A percentile compares a stretch with the other conserved stretches of the same genome.
Conservation (phyloP, 2,888 invertebrate genomes). For the Morpho helenor region DNA sequence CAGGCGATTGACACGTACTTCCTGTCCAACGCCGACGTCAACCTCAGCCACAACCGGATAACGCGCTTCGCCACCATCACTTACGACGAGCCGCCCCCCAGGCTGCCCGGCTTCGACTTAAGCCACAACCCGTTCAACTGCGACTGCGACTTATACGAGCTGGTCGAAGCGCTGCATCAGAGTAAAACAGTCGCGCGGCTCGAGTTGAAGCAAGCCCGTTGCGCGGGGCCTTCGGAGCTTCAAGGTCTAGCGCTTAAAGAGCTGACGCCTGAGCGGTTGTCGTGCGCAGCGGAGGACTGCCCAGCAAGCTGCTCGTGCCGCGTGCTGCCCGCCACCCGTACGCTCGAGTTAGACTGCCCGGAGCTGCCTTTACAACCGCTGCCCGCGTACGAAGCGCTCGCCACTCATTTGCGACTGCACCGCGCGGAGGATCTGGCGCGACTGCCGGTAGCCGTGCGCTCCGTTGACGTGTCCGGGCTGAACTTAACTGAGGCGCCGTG, state of each 20-base stretch:
- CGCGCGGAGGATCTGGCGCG: not conserved
- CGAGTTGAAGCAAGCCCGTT: constrained; percentile 9
- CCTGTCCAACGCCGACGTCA: constrained; percentile 18
- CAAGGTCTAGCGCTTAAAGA: constrained; percentile 1
- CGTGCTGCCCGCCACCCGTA: constrained; percentile 1
- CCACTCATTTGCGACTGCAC: not conserved
- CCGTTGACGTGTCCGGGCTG: constrained; percentile 26
- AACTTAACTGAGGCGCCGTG: constrained; percentile 20
- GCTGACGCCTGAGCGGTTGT: constrained; percentile 9
- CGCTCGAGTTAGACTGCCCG: constrained; percentile 18
- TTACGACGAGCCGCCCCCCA: not conserved
- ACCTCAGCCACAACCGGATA: constrained; percentile 41
- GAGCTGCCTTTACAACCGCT: not conserved
- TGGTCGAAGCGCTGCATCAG: constrained; percentile 21
- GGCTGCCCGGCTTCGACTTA: constrained; percentile 28
- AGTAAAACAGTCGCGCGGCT: not conserved
- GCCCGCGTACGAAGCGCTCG: not conserved
- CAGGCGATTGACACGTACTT: constrained; percentile 23
- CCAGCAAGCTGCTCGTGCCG: constrained; percentile 10
- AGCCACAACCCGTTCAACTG: constrained; percentile 42
- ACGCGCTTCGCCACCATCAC: constrained; percentile 6
- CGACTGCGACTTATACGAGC: constrained; percentile 38
- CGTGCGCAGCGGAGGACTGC: constrained; percentile 20
- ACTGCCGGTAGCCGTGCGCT: constrained; percentile 11
- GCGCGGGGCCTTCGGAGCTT: constrained; percentile 16